These are phyloP conservation scores for Diadema setosum DNA, from an alignment of 35 echinoderm and acorn worm species.

Conservation along the genomic window DNA sequence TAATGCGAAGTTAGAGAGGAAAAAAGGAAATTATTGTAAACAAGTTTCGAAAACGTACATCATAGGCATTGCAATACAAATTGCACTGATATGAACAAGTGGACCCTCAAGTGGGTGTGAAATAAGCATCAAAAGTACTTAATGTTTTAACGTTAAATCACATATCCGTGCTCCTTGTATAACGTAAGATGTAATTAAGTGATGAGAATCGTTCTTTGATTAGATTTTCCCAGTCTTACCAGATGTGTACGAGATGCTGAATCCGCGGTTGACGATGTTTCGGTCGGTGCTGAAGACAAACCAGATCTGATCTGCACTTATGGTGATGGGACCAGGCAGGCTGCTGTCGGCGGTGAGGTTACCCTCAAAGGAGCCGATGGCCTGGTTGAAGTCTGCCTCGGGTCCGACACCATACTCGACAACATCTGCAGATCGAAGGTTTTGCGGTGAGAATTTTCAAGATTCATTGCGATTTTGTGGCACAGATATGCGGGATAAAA, in stretches of 20 bases:
- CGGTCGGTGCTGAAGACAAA: slow-evolving; percentile 48
- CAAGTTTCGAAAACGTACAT: neutral
- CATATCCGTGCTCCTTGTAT: neutral
- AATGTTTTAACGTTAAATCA: neutral
- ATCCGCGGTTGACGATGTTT: slow-evolving; percentile 39
- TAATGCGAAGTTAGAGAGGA: no score
- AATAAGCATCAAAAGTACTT: neutral
- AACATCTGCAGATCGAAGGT: neutral
- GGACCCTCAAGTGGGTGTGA: neutral
- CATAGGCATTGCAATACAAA: neutral
- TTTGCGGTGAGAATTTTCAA: no score
- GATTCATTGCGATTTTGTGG: no score
- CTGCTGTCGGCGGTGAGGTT: neutral
- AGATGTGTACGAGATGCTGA: slow-evolving; percentile 10
- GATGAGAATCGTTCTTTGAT: no score
- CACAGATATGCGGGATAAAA: no score
- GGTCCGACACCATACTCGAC: slow-evolving; percentile 34
- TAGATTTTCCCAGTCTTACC: slow-evolving; percentile 36
- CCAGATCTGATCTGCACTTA: slow-evolving; percentile 10
- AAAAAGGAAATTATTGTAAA: no score
- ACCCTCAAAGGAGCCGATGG: slow-evolving; percentile 11
- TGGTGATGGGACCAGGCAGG: neutral
- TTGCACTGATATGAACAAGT: neutral
- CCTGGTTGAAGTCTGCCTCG: neutral
- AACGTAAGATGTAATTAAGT: no score